Evolutionary conservation across 1,140 invertebrate genomes (phyloP).

Genomic region (Wiebesia pumilae): DNA sequence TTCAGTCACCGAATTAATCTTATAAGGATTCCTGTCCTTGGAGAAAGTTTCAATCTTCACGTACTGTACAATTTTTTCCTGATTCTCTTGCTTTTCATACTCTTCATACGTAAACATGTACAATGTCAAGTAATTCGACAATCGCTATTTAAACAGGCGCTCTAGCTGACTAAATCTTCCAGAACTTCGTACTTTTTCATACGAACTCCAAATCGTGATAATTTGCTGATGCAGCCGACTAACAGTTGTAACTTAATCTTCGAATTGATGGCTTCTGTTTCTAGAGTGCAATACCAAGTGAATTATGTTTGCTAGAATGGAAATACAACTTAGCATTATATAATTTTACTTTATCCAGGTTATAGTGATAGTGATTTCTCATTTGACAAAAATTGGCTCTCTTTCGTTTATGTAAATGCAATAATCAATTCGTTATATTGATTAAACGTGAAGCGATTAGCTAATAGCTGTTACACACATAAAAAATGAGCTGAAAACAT

Average conservation of each 20-base stretch:
- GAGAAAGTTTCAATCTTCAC: neutral
- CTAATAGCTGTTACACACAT: neutral
- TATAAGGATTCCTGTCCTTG: conserved; percentile 19
- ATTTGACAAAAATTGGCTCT: neutral
- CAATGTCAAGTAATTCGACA: neutral
- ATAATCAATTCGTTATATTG: neutral
- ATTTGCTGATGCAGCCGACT: too few relatives aligned
- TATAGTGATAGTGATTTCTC: neutral
- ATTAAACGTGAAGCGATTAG: neutral
- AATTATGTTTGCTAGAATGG: neutral
- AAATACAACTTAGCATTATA: neutral
- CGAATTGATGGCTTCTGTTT: neutral
- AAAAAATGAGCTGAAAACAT: too few relatives aligned
- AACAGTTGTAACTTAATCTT: neutral
- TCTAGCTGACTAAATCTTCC: neutral
- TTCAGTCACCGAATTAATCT: conserved; percentile 2
- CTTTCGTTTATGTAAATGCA: neutral
- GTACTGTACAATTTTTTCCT: neutral
- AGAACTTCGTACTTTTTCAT: too few relatives aligned
- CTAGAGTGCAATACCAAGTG: neutral
- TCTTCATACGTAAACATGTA: neutral
- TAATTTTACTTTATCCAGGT: too few relatives aligned
- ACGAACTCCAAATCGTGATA: too few relatives aligned
- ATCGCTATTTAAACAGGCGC: neutral
- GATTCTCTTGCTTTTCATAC: neutral